A percentile compares a stretch with the other conserved stretches of the same genome.
Evolutionary conservation across 2,888 invertebrate genomes (phyloP).

Genomic region (Cyaniris semiargus): DNA sequence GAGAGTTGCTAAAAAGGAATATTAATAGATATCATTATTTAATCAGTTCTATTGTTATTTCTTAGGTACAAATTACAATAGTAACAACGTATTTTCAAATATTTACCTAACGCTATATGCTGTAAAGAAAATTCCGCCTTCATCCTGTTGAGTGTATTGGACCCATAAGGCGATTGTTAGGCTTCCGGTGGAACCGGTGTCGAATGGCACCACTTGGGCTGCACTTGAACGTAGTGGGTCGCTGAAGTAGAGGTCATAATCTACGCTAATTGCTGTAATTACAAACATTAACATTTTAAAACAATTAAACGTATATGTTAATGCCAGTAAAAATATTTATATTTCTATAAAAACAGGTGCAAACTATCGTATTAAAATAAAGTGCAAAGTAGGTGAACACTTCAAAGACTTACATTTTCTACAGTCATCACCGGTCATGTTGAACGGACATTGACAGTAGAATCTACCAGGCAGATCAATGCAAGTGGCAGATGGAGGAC

Average conservation of each 20-base stretch:
- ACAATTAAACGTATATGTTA: background rate
- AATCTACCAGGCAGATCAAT: constrained; percentile 94
- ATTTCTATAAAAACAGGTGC: background rate
- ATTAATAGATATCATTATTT: background rate
- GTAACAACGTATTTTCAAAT: background rate
- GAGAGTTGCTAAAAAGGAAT: constrained; percentile 82
- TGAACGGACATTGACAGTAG: constrained; percentile 98
- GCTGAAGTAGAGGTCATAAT: constrained; percentile 97
- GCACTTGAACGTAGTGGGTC: constrained; percentile 95
- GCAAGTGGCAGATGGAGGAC: constrained; percentile 95
- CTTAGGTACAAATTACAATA: too few relatives aligned
- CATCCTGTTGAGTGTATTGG: constrained; percentile 94
- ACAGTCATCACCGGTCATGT: constrained; percentile 97
- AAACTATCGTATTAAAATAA: background rate
- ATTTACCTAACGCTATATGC: constrained; percentile 91
- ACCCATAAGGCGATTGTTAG: constrained; percentile 98
- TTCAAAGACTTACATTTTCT: constrained; percentile 87
- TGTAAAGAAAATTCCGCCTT: constrained; percentile 96
- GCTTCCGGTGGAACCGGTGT: constrained; percentile 86
- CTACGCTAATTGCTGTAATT: constrained; percentile 93
- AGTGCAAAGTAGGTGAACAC: background rate
- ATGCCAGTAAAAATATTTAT: background rate
- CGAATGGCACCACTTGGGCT: constrained; percentile 95
- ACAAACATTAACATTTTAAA: background rate
- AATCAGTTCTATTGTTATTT: background rate